Conservation (phyloP, 2,888 invertebrate species). For the Harpalus rufipes region DNA sequence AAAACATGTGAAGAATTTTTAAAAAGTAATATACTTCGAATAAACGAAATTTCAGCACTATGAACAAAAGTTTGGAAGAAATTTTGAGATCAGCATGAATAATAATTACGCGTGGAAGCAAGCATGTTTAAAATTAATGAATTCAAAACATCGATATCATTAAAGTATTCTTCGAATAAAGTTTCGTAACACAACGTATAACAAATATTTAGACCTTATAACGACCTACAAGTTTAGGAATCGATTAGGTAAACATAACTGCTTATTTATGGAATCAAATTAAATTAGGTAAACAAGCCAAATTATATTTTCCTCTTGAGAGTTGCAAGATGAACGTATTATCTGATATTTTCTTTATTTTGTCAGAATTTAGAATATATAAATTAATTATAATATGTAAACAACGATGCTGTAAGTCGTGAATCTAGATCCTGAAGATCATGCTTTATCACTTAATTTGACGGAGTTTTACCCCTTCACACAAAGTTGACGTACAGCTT, state of each 20-base stretch:
- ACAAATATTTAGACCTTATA: slow-evolving; percentile 18
- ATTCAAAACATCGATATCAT: neutral
- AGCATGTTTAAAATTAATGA: neutral
- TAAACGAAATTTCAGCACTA: too few relatives aligned
- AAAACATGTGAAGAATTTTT: too few relatives aligned
- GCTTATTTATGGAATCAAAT: slow-evolving; percentile 22
- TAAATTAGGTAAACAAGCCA: slow-evolving; percentile 6
- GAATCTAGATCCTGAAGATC: neutral
- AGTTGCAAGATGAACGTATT: slow-evolving; percentile 14
- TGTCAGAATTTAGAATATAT: slow-evolving; percentile 6
- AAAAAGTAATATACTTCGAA: too few relatives aligned
- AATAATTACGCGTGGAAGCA: too few relatives aligned
- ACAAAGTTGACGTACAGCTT: neutral
- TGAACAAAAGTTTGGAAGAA: too few relatives aligned
- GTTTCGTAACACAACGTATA: neutral
- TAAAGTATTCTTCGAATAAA: neutral
- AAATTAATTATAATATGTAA: slow-evolving; percentile 17
- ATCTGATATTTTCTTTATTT: slow-evolving; percentile 10
- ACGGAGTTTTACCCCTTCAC: neutral
- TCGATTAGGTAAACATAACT: slow-evolving; percentile 26
- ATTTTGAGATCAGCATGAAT: too few relatives aligned
- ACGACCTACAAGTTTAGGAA: slow-evolving; percentile 12
- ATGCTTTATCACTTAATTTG: slow-evolving; percentile 6
- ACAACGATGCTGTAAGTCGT: neutral
- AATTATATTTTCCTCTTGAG: neutral